These are phyloP conservation scores for Tholera decimalis DNA, from an alignment of 2,888 invertebrate genomes.

Conservation along the genomic window DNA sequence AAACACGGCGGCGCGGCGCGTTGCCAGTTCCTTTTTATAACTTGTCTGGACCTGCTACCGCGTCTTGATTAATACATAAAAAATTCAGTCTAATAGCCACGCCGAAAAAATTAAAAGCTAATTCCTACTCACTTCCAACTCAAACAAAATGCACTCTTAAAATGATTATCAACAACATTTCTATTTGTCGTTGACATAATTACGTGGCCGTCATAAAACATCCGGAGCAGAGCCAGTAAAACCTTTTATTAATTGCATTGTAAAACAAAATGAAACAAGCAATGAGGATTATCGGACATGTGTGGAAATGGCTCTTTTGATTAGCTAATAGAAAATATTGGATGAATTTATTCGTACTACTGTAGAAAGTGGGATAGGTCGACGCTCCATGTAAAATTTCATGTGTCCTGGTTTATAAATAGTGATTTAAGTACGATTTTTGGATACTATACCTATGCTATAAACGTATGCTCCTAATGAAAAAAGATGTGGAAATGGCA, in stretches of 20 bases:
- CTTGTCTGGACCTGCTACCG: too few relatives aligned
- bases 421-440: too few relatives aligned
- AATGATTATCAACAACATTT: constrained; percentile 12
- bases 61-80: too few relatives aligned
- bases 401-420: too few relatives aligned
- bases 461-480: too few relatives aligned
- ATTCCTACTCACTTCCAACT: background rate
- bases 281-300: constrained; percentile 18
- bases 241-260: constrained; percentile 37
- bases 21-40: too few relatives aligned
- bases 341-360: background rate
- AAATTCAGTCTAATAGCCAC: background rate
- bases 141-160: constrained; percentile 18
- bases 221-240: constrained; percentile 35
- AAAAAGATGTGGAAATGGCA: too few relatives aligned
- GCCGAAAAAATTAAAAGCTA: background rate
- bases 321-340: constrained; percentile 5
- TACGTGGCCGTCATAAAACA: constrained; percentile 39
- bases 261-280: constrained; percentile 22
- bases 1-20: too few relatives aligned
- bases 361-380: background rate
- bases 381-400: too few relatives aligned
- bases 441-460: too few relatives aligned
- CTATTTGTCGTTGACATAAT: constrained; percentile 38
- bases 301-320: constrained; percentile 8